A percentile compares a stretch with the other conserved stretches of the same genome.
These are phyloP conservation scores for Hirudinaria manillensis DNA, from an alignment of 2,888 invertebrate species.

Conservation along the genomic window DNA sequence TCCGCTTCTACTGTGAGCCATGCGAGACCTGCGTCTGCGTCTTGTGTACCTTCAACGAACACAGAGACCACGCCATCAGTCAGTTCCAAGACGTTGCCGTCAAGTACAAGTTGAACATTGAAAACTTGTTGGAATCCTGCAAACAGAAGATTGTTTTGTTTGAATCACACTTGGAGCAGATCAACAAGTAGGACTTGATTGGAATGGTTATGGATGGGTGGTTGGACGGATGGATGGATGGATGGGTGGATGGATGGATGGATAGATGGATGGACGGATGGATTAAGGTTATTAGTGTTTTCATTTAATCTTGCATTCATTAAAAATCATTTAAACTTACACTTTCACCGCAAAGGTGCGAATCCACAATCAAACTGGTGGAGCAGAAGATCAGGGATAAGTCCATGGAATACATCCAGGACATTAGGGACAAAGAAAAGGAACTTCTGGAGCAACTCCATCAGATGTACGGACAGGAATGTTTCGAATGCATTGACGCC, in stretches of 20 bases:
- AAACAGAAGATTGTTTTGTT: conserved; percentile 49
- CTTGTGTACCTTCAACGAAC: conserved; percentile 54
- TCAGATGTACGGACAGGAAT: conserved; percentile 49
- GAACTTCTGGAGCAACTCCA: conserved; percentile 52
- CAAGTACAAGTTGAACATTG: conserved; percentile 53
- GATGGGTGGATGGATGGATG: too few relatives aligned
- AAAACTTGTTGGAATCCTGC: conserved; percentile 47
- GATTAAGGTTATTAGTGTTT: too few relatives aligned
- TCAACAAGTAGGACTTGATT: conserved; percentile 11
- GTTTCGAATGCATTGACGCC: conserved; percentile 50
- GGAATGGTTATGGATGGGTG: too few relatives aligned
- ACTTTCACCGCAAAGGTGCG: conserved; percentile 43
- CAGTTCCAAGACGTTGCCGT: conserved; percentile 47
- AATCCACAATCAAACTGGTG: conserved; percentile 49
- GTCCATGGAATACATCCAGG: conserved; percentile 51
- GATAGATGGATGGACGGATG: too few relatives aligned
- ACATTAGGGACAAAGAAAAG: conserved; percentile 52
- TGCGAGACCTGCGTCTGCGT: conserved; percentile 55
- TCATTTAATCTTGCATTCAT: background rate
- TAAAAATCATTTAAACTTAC: background rate
- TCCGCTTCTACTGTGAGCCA: conserved; percentile 54
- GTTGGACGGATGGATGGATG: too few relatives aligned
- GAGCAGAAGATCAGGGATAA: conserved; percentile 52
- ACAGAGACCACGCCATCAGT: conserved; percentile 41
- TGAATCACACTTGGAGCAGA: conserved; percentile 46